Base-by-base conservation (phyloP, 1,140 invertebrate species). In the Diuraphis noxia region DNA sequence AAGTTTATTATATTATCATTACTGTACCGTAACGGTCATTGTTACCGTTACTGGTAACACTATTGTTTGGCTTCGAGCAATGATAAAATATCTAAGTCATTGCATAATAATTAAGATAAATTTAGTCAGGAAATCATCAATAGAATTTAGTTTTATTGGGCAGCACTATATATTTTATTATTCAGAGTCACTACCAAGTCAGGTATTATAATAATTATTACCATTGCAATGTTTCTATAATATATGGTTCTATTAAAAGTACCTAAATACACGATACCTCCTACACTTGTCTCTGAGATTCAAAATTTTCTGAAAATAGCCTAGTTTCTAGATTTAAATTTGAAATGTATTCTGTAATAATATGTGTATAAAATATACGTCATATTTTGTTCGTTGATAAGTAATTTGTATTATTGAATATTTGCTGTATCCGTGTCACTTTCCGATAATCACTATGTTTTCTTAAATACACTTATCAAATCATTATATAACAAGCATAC, bases 1-100 rank as follows among this genome's bases (percentile, higher is more conserved):
- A 88, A 52, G n/a, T 40, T 40, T 72, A 88, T 88, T 63, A 85
- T 56, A 63, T 88, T n/a, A 88, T 88, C 17, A 72, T 41, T 30
- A 72, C 38, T 41, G 41, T 72, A 34, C 52, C 10, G 10, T 56
- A 72, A 41, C 38, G 87, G 87, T 43, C 56, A 88, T 88, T 88
- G 87, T 72, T 88, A 77, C 38, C 7, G 56, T 86, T 86, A 36
- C 46, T 49, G 49, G 46, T 86, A 52, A 52, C 46, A 52, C 85
- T 52, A 86, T 52, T 86, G 85, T 86, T 86, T 21, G 34, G 13
- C 21, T 52, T 13, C 13, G 25, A 13, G 43, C 19, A 52, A 25
- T 86, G 52, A 72, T 88, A 88, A 88, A 72, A 88, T 43, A 72
- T 63, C 56, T 34, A 72, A 72, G n/a, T 34, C 43, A 34, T 38